Evolutionary conservation across 92 coral and sea anemone species (phyloP).

Genomic region (Siderastrea siderea): DNA sequence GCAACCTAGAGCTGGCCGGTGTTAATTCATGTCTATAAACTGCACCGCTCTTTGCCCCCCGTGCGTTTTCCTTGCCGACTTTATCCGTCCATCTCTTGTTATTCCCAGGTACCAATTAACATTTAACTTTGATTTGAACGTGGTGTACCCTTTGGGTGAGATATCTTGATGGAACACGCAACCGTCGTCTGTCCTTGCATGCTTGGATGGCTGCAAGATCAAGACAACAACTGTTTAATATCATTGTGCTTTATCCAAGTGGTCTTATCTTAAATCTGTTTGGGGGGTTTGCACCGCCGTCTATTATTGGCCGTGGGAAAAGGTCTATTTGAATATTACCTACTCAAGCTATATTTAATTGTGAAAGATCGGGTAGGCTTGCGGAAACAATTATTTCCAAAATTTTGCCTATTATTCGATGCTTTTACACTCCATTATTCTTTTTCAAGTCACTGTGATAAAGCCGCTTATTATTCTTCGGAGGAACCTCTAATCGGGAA

Average conservation of each 20-base stretch:
- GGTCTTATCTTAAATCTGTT: constrained; percentile 1
- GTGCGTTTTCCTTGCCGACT: constrained; percentile 66
- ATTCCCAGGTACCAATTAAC: constrained; percentile 60
- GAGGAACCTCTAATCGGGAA: no score
- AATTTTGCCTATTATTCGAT: no score
- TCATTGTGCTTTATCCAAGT: not conserved
- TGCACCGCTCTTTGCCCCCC: constrained; percentile 58
- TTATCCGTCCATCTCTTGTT: constrained; percentile 56
- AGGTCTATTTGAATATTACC: not conserved
- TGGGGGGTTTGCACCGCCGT: not conserved
- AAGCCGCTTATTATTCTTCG: no score
- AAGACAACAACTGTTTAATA: constrained; percentile 24
- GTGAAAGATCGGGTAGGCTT: not conserved
- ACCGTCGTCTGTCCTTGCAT: constrained; percentile 27
- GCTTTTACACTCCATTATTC: no score
- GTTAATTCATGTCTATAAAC: constrained; percentile 49
- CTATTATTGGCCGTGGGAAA: constrained; percentile 20
- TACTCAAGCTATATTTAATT: not conserved
- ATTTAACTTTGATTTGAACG: constrained; percentile 38
- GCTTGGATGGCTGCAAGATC: constrained; percentile 39
- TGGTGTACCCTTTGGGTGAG: constrained; percentile 64
- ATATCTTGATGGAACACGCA: constrained; percentile 57
- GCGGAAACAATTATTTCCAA: not conserved
- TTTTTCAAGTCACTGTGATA: no score
- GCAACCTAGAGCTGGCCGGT: not conserved